Evolutionary conservation across 1,140 invertebrate species (phyloP), one percentile per base, ranked within the genome.

Genomic region (Cydia strobilella): DNA sequence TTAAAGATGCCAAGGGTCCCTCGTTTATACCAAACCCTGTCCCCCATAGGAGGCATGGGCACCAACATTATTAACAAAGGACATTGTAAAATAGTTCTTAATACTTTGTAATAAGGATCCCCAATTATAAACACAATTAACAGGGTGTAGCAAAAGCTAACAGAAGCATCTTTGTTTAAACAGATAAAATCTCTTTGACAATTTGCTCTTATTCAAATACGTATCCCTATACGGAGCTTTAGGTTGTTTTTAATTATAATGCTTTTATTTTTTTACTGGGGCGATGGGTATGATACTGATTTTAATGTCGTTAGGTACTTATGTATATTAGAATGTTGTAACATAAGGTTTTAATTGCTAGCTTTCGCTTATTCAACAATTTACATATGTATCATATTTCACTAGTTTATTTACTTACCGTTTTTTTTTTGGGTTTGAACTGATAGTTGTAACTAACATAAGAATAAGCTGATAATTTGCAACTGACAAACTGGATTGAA

Each of bases 111-210:
- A 59, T 59, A 59, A 20, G 54, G 54, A 23, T 20, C 20, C 20
- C 54, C 20, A 23, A 59, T 59, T 59, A 59, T 23, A 59, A 59
- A 81, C 88, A 86, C 84, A 77, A 39, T 72, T 71, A 80, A 78
- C 78, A 84, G 85, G 86, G 89, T 54, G 51, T 59, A 59, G 86
- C 85, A 86, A 87, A 88, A 87, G 88, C 85, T 81, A 90, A 87
- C 86, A 90, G 84, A 85, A 88, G 83, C 85, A 80, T 89, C 88
- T 91, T 91, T 92, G 90, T 91, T 89, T 91, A 90, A 84, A 79
- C 79, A 90, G 90, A 91, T 90, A 90, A 90, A 88, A 92, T 92
- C 89, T 91, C 89, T 92, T 92, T 92, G 88, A 92, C 88, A 92
- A 91, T 92, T 91, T 92, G 84, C 82, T 88, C 89, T 91, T 89